Conservation (phyloP, 1,140 invertebrate genomes). For the Propsilocerus akamusi region DNA sequence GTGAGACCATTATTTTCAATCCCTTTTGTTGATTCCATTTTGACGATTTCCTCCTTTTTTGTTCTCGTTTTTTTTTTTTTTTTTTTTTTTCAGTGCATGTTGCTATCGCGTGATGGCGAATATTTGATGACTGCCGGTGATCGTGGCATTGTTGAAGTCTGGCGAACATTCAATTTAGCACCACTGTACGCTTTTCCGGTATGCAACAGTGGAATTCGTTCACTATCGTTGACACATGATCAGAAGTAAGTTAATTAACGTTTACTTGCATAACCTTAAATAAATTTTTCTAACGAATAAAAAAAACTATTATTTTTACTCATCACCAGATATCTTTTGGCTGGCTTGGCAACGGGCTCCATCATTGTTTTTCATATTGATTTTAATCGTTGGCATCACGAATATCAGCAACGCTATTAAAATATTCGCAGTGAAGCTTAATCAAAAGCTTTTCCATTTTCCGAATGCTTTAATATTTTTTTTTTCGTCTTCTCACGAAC, state of each 20-base stretch:
- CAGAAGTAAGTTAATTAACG: constrained; percentile 89
- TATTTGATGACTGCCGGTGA: constrained; percentile 94
- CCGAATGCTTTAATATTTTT: too few species aligned
- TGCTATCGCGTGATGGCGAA: constrained; percentile 92
- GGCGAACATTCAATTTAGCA: constrained; percentile 92
- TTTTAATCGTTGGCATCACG: constrained; percentile 99
- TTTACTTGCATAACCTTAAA: too few species aligned
- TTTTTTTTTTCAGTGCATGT: constrained; percentile 55
- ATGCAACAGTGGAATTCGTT: constrained; percentile 83
- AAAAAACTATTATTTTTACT: background rate
- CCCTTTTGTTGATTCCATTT: background rate
- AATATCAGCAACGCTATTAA: constrained; percentile 87
- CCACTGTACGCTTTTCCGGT: constrained; percentile 93
- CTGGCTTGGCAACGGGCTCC: constrained; percentile 90
- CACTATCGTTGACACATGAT: constrained; percentile 87
- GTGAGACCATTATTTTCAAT: too few species aligned
- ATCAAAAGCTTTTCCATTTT: background rate
- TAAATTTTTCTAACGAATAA: background rate
- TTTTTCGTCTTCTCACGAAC: background rate
- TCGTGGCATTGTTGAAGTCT: constrained; percentile 93
- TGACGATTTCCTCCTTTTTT: too few species aligned
- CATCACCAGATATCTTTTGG: constrained; percentile 69
- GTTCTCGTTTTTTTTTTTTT: constrained; percentile 3
- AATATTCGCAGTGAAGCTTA: background rate
- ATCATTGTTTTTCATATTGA: constrained; percentile 98